Evolutionary conservation across 1,140 invertebrate genomes (phyloP).

Genomic region (Phocides pigmalion): DNA sequence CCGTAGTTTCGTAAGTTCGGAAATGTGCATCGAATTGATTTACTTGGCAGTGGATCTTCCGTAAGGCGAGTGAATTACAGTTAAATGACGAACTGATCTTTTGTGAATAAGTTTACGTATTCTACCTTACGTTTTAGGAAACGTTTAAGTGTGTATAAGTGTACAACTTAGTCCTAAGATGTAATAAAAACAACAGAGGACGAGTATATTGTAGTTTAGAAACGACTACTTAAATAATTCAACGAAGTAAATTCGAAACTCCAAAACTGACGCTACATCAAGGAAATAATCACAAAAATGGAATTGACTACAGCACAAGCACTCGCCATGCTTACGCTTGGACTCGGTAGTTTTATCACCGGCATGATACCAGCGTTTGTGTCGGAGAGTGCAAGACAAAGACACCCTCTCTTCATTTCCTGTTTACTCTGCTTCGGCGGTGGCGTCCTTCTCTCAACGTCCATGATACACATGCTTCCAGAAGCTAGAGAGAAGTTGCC

Average conservation of each 20-base stretch:
- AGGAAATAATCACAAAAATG: constrained; percentile 56
- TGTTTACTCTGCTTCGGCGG: constrained; percentile 92
- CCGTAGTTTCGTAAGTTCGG: constrained; percentile 5
- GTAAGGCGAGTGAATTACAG: neutral
- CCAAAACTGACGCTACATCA: no score
- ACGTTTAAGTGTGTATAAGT: no score
- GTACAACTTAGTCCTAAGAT: no score
- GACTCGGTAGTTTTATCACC: constrained; percentile 87
- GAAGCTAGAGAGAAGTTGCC: constrained; percentile 87
- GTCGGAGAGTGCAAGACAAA: constrained; percentile 81
- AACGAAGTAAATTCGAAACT: no score
- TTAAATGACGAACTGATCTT: neutral
- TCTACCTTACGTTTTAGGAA: no score
- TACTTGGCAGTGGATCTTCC: neutral
- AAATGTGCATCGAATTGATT: constrained; percentile 2
- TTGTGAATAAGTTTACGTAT: no score
- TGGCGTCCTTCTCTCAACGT: constrained; percentile 93
- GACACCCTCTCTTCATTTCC: constrained; percentile 86
- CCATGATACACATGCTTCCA: constrained; percentile 92
- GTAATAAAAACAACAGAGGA: no score
- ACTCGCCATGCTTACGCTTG: constrained; percentile 88
- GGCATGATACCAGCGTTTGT: constrained; percentile 88
- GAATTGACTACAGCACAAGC: constrained; percentile 85
- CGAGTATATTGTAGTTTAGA: no score
- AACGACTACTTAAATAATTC: no score